A percentile compares a stretch with the other conserved stretches of the same genome.
These are phyloP conservation scores for Artemisiospiza belli DNA, from an alignment of 2,113 vertebrate species.

Conservation along the genomic window DNA sequence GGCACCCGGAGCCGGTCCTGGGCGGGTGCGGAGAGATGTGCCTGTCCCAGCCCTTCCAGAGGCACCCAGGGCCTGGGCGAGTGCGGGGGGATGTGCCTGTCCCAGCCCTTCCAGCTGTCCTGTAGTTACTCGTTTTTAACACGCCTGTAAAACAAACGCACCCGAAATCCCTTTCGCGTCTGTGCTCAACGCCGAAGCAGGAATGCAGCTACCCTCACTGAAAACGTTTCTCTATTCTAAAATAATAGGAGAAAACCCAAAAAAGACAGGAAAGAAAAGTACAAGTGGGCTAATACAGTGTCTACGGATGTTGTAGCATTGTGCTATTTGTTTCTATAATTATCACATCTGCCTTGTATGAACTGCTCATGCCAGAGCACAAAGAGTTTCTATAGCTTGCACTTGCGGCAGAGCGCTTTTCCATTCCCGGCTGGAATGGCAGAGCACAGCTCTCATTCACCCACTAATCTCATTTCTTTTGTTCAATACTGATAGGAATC, in stretches of 20 bases:
- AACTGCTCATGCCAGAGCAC: background rate
- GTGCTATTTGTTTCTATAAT: background rate
- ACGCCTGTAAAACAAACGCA: background rate
- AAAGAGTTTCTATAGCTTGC: background rate
- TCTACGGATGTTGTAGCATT: no score
- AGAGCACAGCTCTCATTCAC: background rate
- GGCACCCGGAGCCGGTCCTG: no score
- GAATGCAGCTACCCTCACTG: background rate
- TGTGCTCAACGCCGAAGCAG: background rate
- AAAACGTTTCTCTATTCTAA: background rate
- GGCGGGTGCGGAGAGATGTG: no score
- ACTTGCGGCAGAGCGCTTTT: accelerated
- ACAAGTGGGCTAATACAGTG: background rate
- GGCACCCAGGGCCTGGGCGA: no score
- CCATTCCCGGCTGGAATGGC: background rate
- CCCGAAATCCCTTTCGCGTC: no score
- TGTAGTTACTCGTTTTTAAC: accelerated
- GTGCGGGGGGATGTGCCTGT: no score
- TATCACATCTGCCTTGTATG: background rate
- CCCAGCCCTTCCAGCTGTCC: no score
- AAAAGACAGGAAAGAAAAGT: background rate
- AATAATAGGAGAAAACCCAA: background rate
- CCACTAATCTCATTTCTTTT: background rate
- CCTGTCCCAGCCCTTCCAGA: no score
- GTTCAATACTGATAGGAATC: background rate